Conservation (phyloP, 1,140 invertebrate genomes). For the Harlomillsia oculata region DNA sequence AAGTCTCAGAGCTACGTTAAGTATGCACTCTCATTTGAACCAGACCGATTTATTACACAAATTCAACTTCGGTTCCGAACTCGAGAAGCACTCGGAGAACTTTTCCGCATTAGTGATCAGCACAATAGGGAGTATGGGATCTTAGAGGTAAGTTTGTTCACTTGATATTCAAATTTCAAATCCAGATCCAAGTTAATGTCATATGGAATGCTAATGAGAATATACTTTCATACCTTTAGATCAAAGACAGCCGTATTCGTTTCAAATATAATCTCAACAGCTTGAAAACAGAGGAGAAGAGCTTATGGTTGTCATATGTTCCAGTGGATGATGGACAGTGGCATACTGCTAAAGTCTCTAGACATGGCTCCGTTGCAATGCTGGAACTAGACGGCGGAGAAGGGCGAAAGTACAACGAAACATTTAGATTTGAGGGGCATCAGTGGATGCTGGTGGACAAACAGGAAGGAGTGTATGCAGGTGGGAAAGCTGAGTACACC, state of each 20-base stretch:
- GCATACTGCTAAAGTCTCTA: conserved; percentile 73
- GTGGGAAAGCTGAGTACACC: conserved; percentile 88
- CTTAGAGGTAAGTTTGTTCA: conserved; percentile 67
- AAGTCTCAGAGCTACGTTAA: conserved; percentile 87
- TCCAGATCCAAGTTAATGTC: neutral
- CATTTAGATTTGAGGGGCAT: conserved; percentile 79
- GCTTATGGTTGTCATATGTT: conserved; percentile 80
- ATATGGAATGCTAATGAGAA: conserved; percentile 4
- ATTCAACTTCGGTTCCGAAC: conserved; percentile 87
- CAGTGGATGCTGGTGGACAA: conserved; percentile 87
- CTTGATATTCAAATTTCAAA: conserved; percentile 6
- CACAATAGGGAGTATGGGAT: conserved; percentile 91
- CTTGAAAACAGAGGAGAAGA: conserved; percentile 72
- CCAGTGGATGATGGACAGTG: conserved; percentile 92
- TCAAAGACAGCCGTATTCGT: conserved; percentile 78
- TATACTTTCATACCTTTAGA: conserved; percentile 38
- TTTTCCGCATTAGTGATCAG: conserved; percentile 85
- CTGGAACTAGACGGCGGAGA: conserved; percentile 90
- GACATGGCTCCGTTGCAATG: conserved; percentile 88
- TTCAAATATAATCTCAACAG: conserved; percentile 91
- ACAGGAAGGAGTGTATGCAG: conserved; percentile 87
- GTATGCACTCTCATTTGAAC: conserved; percentile 88
- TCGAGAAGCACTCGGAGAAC: conserved; percentile 78
- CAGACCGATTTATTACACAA: conserved; percentile 72
- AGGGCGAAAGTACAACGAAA: conserved; percentile 87